A percentile compares a stretch with the other conserved stretches of the same genome.
Evolutionary conservation across 2,113 vertebrate genomes (phyloP).

Genomic region (Pogonocichla stellata): DNA sequence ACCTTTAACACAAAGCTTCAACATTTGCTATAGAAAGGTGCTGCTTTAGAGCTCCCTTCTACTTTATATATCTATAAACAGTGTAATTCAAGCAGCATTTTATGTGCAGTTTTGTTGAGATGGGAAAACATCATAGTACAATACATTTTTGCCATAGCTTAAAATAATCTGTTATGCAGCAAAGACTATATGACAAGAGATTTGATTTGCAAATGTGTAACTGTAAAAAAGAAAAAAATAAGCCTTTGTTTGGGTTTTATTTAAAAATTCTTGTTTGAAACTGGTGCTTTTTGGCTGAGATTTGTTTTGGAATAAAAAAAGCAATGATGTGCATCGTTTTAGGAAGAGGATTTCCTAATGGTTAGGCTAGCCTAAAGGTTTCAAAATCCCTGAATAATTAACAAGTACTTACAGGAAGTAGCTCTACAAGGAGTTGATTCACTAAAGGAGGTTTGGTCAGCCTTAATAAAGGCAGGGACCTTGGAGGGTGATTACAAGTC

Average conservation of each 20-base stretch:
- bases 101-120: background rate
- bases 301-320: background rate
- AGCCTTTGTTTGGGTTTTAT: background rate
- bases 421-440: background rate
- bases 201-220: background rate
- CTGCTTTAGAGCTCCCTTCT: background rate
- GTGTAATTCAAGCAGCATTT: background rate
- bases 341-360: background rate
- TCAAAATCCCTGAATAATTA: slow-evolving; percentile 25
- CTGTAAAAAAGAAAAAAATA: background rate
- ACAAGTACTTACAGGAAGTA: background rate
- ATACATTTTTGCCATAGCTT: background rate
- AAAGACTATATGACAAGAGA: background rate
- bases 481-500: background rate
- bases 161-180: background rate
- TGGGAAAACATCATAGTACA: background rate
- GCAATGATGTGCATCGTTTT: background rate
- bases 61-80: background rate
- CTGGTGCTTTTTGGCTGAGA: background rate
- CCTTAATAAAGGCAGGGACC: background rate
- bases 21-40: background rate
- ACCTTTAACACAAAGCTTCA: background rate
- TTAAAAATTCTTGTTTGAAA: background rate
- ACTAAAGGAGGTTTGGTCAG: background rate
- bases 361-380: background rate